Base-by-base conservation (phyloP, 2,113 vertebrate species). In the Zootoca vivipara region DNA sequence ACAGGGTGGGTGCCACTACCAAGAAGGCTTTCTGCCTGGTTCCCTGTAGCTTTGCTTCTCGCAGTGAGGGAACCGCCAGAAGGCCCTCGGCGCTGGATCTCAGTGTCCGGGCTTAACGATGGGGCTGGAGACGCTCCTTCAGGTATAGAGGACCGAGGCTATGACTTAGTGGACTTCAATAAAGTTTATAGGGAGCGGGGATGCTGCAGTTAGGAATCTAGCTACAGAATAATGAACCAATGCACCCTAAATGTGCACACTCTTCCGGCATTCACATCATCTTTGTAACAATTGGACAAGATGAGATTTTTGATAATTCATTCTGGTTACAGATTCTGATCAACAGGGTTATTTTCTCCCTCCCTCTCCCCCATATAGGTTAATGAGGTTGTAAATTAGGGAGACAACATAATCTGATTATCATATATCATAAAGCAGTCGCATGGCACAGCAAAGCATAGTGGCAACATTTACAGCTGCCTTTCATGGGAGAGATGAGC, bases 321-420 rank as follows among this genome's bases (percentile, higher is more conserved):
- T 86, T 87, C 85, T 82, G 86, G 85, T 74, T 70, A 24, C 20
- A 38, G 33, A 77, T n/a, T n/a, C 28, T 72, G 64, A 40, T 38
- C 20, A 65, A 13, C 56, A 8, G 24, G 0, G 56, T 28, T 33
- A 38, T 74, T 20, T 62, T 28, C 46, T 74, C n/a, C 85, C 56
- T 80, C 65, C 4, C 33, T 83, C 73, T 64, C 22, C 80, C 35
- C 20, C 85, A 4, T 42, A 87, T 67, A 75, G 58, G 10, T 35
- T 80, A 89, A 85, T 16, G 4, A 82, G 28, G 1, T 18, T 83
- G 52, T 78, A 85, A 85, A 83, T 92, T 72, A 82, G 56, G 26
- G 58, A 89, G 56, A 86, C 1, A 22, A 77, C 0, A 28, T 4
- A 42, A 77, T 4, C 79, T 89, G 79, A 92, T 2, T 38, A 38